Evolutionary conservation across 2,888 invertebrate species (phyloP).

Genomic region (Coenonympha glycerion): DNA sequence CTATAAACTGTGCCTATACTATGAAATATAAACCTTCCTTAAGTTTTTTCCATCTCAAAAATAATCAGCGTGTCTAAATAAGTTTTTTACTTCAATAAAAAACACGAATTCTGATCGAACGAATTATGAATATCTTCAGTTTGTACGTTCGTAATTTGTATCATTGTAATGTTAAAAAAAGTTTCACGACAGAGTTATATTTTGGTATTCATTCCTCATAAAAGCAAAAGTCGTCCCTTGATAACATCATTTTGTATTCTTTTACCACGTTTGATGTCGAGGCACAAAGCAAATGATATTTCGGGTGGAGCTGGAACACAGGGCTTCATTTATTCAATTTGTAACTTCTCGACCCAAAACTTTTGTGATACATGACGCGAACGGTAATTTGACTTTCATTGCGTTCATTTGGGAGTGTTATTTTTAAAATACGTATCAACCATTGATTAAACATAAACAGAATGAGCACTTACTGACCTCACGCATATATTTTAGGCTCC

Average conservation of each 20-base stretch:
- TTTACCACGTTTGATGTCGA: conserved; percentile 4
- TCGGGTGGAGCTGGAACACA: conserved; percentile 34
- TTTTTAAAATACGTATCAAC: not conserved
- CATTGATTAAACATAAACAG: not conserved
- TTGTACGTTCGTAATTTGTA: too few species aligned
- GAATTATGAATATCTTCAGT: too few species aligned
- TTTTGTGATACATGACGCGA: conserved; percentile 69
- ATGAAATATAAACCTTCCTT: too few species aligned
- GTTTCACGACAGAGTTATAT: not conserved
- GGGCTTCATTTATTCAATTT: conserved; percentile 62
- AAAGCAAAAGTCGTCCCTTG: conserved; percentile 1
- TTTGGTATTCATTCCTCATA: not conserved
- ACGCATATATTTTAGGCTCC: too few species aligned
- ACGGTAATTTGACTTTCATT: conserved; percentile 71
- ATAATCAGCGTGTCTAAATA: too few species aligned
- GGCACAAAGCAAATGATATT: conserved; percentile 25
- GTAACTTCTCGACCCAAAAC: conserved; percentile 68
- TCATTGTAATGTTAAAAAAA: too few species aligned
- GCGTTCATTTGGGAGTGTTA: conserved; percentile 35
- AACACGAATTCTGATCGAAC: too few species aligned
- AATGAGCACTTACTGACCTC: not conserved
- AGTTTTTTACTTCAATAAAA: too few species aligned
- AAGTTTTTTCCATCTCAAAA: too few species aligned
- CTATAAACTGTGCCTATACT: too few species aligned
- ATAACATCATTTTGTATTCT: conserved; percentile 1